Base-by-base conservation (phyloP, 2,888 invertebrate species). In the Lucinisca nassula region DNA sequence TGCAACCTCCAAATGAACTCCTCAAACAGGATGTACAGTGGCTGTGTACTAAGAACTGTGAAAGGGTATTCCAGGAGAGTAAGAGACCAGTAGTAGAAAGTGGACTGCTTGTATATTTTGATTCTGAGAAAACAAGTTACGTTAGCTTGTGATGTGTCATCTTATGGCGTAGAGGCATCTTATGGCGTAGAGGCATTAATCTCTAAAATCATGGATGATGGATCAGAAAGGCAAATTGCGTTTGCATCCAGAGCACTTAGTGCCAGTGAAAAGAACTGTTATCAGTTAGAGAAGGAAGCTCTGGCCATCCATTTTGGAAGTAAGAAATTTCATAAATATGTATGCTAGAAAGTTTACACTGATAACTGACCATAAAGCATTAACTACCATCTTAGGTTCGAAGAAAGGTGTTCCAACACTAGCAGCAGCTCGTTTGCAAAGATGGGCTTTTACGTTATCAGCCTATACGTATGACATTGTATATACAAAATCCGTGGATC, bases 321-420 rank as follows among this genome's bases (percentile, higher is more conserved):
- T 0, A 92, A 93, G 40, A 95, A 95, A 89, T 97, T 96, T 91
- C 95, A 96, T 77, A 92, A 95, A 35, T 96, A 95, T 97, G 0
- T 95, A 92, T 85, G 96, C 96, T 2, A 90, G 95, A 21, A 90
- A 93, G n/a, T 97, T 97, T 88, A 95, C 95, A 0, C 88, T 96
- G 21, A 61, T 93, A 10, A 96, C 96, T 0, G 96, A 96, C 87
- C 95, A 96, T 84, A 93, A 96, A 83, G 96, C 97, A 0, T 87
- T 97, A 4, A 95, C 92, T 8, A 81, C 92, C 8, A 95, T 97
- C 51, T 95, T 96, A 73, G 92, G 93, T 77, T 91, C 93, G 35
- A 94, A 94, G 93, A 90, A 58, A 73, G 91, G 90, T 12, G 82
- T 95, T 17, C 94, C 94, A 24, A 81, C 92, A 14, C 84, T 93